These are phyloP conservation scores for Prenolepis imparis DNA, from an alignment of 2,888 invertebrate genomes.

Conservation along the genomic window DNA sequence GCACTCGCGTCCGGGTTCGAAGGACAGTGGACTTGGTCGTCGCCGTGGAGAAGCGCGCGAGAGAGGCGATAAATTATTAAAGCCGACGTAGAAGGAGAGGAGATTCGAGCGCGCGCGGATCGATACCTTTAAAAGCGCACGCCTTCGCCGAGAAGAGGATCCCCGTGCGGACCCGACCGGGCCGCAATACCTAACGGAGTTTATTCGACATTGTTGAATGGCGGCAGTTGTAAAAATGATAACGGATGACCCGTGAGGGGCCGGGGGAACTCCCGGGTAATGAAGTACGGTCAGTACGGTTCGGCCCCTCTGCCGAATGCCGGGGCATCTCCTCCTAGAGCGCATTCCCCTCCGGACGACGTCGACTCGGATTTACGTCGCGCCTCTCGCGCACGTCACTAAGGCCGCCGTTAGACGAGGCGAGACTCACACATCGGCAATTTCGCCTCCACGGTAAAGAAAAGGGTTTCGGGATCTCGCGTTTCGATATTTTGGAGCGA, in stretches of 20 bases:
- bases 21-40: constrained; percentile 42
- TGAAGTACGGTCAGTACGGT: constrained; percentile 85
- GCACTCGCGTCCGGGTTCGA: constrained; percentile 51
- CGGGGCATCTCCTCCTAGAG: constrained; percentile 72
- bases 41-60: constrained; percentile 30
- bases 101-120: constrained; percentile 67
- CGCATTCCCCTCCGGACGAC: constrained; percentile 75
- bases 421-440: constrained; percentile 18
- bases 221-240: constrained; percentile 86
- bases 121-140: constrained; percentile 77
- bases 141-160: constrained; percentile 66
- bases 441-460: constrained; percentile 28
- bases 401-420: constrained; percentile 35
- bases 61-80: constrained; percentile 68
- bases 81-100: constrained; percentile 53
- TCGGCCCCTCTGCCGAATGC: constrained; percentile 76
- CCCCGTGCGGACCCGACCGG: constrained; percentile 79
- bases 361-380: constrained; percentile 80
- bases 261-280: constrained; percentile 84
- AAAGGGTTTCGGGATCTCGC: constrained; percentile 22
- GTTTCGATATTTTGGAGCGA: not conserved
- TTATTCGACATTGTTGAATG: constrained; percentile 86
- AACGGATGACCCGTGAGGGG: constrained; percentile 85
- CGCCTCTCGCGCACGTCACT: constrained; percentile 65
- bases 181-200: constrained; percentile 85